Conservation (phyloP, 2,888 invertebrate genomes). For the Trichopoda pennipes region DNA sequence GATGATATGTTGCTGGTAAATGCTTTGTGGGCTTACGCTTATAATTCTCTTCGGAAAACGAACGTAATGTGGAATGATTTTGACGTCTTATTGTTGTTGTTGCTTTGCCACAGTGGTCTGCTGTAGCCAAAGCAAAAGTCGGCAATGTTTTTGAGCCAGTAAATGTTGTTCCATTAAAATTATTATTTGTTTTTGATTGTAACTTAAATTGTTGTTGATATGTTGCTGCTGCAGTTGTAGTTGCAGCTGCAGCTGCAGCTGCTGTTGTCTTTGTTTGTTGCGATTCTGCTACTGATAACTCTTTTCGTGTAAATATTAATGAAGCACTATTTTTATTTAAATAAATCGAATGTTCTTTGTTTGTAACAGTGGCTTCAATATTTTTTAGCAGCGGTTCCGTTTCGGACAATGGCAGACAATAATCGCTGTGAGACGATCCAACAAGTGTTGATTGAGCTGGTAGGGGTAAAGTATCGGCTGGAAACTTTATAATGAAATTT, state of each 20-base stretch:
- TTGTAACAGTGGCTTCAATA: slow-evolving; percentile 76
- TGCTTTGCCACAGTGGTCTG: slow-evolving; percentile 16
- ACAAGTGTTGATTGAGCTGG: background rate
- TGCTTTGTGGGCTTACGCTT: slow-evolving; percentile 67
- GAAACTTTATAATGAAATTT: slow-evolving; percentile 77
- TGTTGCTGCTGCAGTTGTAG: slow-evolving; percentile 45
- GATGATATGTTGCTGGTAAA: slow-evolving; percentile 72
- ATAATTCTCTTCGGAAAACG: slow-evolving; percentile 62
- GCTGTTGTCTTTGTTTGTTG: background rate
- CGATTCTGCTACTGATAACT: slow-evolving; percentile 67
- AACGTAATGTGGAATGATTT: slow-evolving; percentile 65
- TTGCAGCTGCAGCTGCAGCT: slow-evolving; percentile 7
- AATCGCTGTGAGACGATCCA: slow-evolving; percentile 20
- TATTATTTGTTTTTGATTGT: slow-evolving; percentile 68
- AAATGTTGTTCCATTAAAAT: slow-evolving; percentile 63
- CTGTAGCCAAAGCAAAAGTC: slow-evolving; percentile 14
- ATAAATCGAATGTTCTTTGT: slow-evolving; percentile 78
- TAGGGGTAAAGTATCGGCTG: slow-evolving; percentile 74
- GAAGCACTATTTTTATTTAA: slow-evolving; percentile 79
- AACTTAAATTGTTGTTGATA: slow-evolving; percentile 50
- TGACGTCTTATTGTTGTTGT: slow-evolving; percentile 47
- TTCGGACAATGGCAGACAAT: slow-evolving; percentile 77
- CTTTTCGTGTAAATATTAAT: slow-evolving; percentile 80
- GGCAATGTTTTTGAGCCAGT: slow-evolving; percentile 32
- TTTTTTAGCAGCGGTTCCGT: slow-evolving; percentile 79